A percentile compares a stretch with the other conserved stretches of the same genome.
These are phyloP conservation scores for Aspidiotus destructor DNA, from an alignment of 2,888 invertebrate genomes.

Conservation along the genomic window DNA sequence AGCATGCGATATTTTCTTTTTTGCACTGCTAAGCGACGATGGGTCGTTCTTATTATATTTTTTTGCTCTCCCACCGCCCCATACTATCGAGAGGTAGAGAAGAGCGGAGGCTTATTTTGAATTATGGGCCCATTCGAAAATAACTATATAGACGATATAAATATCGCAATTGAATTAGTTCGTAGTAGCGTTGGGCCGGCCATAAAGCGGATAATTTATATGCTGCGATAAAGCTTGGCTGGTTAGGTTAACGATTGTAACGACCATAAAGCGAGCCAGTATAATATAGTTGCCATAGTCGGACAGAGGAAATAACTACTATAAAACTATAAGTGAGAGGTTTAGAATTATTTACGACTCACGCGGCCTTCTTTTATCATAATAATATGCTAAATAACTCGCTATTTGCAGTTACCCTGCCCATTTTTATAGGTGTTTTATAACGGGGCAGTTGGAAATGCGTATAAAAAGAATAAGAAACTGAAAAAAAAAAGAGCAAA, in stretches of 20 bases:
- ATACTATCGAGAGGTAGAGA: conserved; percentile 10
- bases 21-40: conserved; percentile 30
- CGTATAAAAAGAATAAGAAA: background rate
- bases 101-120: conserved; percentile 30
- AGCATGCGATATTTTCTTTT: conserved; percentile 17
- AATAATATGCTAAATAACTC: conserved; percentile 34
- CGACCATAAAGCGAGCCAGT: conserved; percentile 33
- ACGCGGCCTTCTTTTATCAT: conserved; percentile 31
- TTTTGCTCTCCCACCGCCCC: conserved; percentile 15
- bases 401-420: conserved; percentile 32
- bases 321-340: conserved; percentile 34
- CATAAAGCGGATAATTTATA: conserved; percentile 33
- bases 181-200: conserved; percentile 31
- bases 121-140: conserved; percentile 32
- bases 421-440: conserved; percentile 33
- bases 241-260: conserved; percentile 33
- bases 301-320: conserved; percentile 32
- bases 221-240: conserved; percentile 33
- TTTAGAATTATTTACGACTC: conserved; percentile 33
- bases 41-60: conserved; percentile 24
- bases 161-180: conserved; percentile 33
- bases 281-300: conserved; percentile 33
- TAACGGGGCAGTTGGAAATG: conserved; percentile 29
- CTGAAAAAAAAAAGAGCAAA: too few species aligned
- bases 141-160: conserved; percentile 33